Percentiles rank a stretch among this genome's conserved stretches.
Evolutionary conservation across 2,797 vertebrate genomes (phyloP).

Genomic region (Cossypha niveicapilla): DNA sequence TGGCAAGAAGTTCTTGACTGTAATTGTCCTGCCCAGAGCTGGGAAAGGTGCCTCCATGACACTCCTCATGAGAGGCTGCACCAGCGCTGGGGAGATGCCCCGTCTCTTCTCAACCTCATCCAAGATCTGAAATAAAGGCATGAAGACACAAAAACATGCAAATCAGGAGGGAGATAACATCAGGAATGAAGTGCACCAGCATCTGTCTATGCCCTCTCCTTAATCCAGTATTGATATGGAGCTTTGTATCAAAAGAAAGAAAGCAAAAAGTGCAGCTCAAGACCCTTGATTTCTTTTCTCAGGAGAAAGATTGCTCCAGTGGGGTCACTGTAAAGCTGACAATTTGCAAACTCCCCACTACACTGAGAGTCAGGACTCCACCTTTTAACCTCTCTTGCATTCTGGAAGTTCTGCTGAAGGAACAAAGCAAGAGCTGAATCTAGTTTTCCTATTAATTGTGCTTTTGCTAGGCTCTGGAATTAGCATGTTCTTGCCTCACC

Average conservation of each 20-base stretch:
- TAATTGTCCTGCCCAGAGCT: slow-evolving; percentile 90
- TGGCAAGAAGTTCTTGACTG: slow-evolving; percentile 95
- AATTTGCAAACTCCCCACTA: not conserved
- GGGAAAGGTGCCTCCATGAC: slow-evolving; percentile 99
- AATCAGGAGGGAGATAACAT: not conserved
- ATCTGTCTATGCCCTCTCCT: not conserved
- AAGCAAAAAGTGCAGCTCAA: not conserved
- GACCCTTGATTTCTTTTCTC: not conserved
- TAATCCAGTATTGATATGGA: fast-evolving
- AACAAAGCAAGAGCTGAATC: not conserved
- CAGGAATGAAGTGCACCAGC: not conserved
- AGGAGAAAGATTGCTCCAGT: not conserved
- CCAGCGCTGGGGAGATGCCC: slow-evolving; percentile 93
- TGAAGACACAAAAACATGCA: not conserved
- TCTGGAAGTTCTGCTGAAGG: not conserved
- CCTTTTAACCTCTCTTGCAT: not conserved
- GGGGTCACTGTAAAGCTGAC: not conserved
- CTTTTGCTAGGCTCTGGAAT: not conserved
- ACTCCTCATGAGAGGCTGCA: slow-evolving; percentile 97
- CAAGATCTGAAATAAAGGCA: slow-evolving; percentile 82
- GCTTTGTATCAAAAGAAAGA: not conserved
- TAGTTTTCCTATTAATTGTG: not conserved
- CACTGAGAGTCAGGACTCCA: not conserved
- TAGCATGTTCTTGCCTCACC: not conserved
- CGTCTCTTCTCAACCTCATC: slow-evolving; percentile 97